Percentiles rank a stretch among this genome's conserved stretches.
These are phyloP conservation scores for Eristalis intricaria DNA, from an alignment of 2,888 invertebrate genomes.

Conservation along the genomic window DNA sequence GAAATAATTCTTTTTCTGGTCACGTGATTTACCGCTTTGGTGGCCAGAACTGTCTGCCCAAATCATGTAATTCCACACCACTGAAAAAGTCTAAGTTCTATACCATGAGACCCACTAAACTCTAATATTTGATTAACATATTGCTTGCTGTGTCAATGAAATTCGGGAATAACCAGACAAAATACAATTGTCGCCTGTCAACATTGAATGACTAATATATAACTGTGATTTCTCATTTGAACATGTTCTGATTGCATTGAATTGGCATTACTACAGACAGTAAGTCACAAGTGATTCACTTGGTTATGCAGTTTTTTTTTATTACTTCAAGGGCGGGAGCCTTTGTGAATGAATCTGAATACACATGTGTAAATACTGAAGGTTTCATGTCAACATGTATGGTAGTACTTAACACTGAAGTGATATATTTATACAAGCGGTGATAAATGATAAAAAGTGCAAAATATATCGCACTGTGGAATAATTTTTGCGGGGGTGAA, in stretches of 20 bases:
- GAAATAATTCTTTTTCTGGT: too few relatives aligned
- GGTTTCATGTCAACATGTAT: background rate
- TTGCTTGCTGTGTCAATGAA: too few relatives aligned
- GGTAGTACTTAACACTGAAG: background rate
- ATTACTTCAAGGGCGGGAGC: background rate
- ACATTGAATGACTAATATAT: background rate
- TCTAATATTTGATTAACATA: too few relatives aligned
- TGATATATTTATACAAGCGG: conserved; percentile 14
- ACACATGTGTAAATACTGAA: conserved; percentile 19
- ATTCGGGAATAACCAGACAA: too few relatives aligned
- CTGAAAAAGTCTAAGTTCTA: too few relatives aligned
- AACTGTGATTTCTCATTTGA: background rate
- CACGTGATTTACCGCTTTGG: too few relatives aligned
- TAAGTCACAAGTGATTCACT: conserved; percentile 6
- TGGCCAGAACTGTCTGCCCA: too few relatives aligned
- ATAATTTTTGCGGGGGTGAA: too few relatives aligned
- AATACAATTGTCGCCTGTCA: too few relatives aligned
- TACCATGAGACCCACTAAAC: too few relatives aligned
- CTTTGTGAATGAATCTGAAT: background rate
- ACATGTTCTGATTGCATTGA: background rate
- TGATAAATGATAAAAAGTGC: background rate
- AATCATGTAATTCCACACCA: too few relatives aligned
- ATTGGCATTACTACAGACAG: background rate
- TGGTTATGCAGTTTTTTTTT: conserved; percentile 1
- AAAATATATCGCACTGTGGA: background rate